Evolutionary conservation across 2,113 vertebrate genomes (phyloP).

Genomic region (Bubo bubo): DNA sequence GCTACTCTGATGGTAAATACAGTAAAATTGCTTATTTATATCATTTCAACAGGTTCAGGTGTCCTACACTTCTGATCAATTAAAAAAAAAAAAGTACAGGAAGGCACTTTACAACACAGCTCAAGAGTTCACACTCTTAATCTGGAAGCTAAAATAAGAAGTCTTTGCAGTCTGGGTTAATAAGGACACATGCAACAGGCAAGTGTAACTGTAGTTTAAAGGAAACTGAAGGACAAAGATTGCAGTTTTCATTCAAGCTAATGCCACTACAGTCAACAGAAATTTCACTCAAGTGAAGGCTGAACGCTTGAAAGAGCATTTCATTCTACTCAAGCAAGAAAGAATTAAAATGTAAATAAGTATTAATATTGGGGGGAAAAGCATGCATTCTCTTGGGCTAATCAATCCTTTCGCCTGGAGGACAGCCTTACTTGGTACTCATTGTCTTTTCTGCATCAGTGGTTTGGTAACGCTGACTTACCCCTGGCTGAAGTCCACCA

Average conservation of each 20-base stretch:
- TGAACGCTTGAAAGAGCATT: not conserved
- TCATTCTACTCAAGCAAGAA: not conserved
- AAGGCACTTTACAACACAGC: not conserved
- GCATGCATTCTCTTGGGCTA: not conserved
- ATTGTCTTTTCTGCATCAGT: not conserved
- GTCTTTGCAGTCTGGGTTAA: conserved; percentile 40
- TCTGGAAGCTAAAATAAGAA: conserved; percentile 57
- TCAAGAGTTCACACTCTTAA: conserved; percentile 40
- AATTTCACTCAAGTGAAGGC: not conserved
- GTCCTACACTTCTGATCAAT: not conserved
- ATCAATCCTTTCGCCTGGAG: not conserved
- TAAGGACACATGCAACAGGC: not conserved
- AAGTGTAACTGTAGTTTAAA: not conserved
- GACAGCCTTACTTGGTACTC: not conserved
- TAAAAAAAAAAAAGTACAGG: not conserved
- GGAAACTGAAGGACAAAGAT: not conserved
- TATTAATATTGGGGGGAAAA: not conserved
- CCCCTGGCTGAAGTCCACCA: not conserved
- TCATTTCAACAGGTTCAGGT: not conserved
- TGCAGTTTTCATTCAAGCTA: not conserved
- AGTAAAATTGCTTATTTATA: not conserved
- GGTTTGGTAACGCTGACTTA: not conserved
- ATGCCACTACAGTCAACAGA: not conserved
- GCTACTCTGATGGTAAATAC: not conserved
- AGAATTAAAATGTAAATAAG: not conserved